phyloP scores from a whole-genome alignment of 1,140 invertebrate species.

The Ceratina calcarata region DNA sequence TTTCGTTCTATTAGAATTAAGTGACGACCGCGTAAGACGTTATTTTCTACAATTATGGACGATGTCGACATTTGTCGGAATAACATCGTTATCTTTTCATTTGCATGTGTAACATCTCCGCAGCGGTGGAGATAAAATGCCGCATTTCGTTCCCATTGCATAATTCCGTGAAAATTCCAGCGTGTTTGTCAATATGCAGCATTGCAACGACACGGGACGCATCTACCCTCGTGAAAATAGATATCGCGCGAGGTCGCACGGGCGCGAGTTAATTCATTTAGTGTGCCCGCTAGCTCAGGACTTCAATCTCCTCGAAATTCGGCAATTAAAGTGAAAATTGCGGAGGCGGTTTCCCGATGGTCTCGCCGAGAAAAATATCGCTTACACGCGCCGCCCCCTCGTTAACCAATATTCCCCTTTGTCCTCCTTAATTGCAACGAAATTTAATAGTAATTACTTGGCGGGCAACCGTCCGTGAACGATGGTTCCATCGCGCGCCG shows the following conservation, averaged over 20 bases:
- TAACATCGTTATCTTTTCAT: too few species aligned
- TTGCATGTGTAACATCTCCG: too few species aligned
- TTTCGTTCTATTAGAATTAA: too few species aligned
- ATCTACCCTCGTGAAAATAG: constrained; percentile 53
- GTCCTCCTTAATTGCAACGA: constrained; percentile 19
- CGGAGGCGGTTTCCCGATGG: constrained; percentile 46
- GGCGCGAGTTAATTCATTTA: constrained; percentile 71
- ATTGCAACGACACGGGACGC: constrained; percentile 59
- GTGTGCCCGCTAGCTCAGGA: constrained; percentile 59
- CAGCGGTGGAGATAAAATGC: too few species aligned
- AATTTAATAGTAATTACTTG: constrained; percentile 33
- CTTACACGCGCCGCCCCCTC: background rate
- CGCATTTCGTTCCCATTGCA: background rate
- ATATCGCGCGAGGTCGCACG: constrained; percentile 59
- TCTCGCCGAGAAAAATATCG: constrained; percentile 42
- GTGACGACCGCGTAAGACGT: too few species aligned
- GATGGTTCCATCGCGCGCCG: background rate
- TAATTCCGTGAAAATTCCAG: background rate
- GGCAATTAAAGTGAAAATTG: constrained; percentile 75
- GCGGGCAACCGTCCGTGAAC: background rate
- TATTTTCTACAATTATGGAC: too few species aligned
- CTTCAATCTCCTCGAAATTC: constrained; percentile 70
- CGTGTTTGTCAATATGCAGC: constrained; percentile 62
- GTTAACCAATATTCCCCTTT: constrained; percentile 43
- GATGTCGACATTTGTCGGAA: too few species aligned